Conservation (phyloP, 2,888 invertebrate species). For the Teleogryllus oceanicus region DNA sequence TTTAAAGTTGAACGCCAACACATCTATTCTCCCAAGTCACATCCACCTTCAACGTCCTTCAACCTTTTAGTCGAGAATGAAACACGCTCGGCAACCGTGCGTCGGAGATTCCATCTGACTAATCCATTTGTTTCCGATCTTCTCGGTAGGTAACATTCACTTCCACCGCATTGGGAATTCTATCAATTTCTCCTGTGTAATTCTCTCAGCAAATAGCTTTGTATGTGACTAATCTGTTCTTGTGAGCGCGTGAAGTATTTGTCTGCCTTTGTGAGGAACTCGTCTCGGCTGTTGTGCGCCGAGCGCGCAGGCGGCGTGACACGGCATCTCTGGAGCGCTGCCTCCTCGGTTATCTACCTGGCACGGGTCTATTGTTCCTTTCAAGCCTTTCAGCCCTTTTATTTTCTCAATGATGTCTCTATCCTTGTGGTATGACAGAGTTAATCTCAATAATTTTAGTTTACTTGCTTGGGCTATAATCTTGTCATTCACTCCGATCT, state of each 20-base stretch:
- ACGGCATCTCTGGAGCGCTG: not conserved
- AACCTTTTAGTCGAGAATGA: too few species aligned
- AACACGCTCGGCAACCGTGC: not conserved
- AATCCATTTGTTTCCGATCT: conserved; percentile 7
- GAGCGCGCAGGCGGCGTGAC: not conserved
- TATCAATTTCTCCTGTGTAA: not conserved
- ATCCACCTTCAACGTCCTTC: too few species aligned
- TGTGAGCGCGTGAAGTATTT: not conserved
- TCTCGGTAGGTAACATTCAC: not conserved
- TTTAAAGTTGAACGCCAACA: too few species aligned
- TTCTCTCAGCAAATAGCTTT: conserved; percentile 6
- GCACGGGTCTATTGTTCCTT: not conserved
- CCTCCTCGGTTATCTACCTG: not conserved
- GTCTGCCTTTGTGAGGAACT: not conserved
- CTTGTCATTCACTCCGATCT: not conserved
- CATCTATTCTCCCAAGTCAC: too few species aligned
- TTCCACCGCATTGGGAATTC: not conserved
- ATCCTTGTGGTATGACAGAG: not conserved
- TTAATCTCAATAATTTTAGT: not conserved
- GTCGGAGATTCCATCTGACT: not conserved
- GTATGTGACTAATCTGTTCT: conserved; percentile 9
- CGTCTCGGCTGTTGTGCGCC: not conserved
- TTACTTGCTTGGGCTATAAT: not conserved
- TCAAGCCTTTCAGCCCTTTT: not conserved
- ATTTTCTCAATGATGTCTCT: not conserved